These are phyloP conservation scores for Melanotaenia boesemani DNA, from an alignment of 2,797 vertebrate genomes.

Conservation along the genomic window DNA sequence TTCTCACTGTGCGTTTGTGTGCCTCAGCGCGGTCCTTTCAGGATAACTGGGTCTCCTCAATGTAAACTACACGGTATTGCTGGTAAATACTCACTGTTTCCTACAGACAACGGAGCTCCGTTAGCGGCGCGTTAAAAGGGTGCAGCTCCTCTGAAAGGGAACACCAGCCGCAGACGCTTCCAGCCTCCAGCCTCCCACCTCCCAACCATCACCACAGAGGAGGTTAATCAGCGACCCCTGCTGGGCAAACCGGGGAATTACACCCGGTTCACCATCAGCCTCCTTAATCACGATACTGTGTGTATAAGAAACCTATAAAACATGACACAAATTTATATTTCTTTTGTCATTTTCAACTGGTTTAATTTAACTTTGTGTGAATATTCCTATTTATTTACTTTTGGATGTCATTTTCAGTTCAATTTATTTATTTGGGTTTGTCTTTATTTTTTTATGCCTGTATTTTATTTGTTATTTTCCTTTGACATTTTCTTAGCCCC, in stretches of 20 bases:
- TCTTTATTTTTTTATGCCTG: no score
- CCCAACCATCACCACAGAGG: neutral
- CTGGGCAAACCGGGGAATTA: constrained; percentile 11
- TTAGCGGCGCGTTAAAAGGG: constrained; percentile 44
- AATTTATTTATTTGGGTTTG: no score
- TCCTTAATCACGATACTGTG: no score
- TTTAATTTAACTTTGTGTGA: no score
- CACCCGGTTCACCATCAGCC: no score
- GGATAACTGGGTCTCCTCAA: neutral
- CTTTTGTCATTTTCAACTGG: no score
- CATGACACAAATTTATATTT: no score
- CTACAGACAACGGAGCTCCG: constrained; percentile 32
- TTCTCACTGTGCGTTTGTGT: neutral
- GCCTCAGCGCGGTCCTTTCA: neutral
- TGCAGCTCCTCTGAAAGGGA: constrained; percentile 52
- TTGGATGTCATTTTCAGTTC: no score
- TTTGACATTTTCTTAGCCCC: no score
- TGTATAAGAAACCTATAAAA: no score
- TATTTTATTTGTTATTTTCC: no score
- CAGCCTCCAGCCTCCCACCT: constrained; percentile 39
- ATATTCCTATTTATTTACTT: no score
- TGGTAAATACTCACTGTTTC: constrained; percentile 65
- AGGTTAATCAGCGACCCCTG: constrained; percentile 36
- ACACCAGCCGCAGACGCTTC: constrained; percentile 56
- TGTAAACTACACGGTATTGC: neutral